These are phyloP conservation scores for Pempheris klunzingeri DNA, from an alignment of 2,797 vertebrate species.

Conservation along the genomic window DNA sequence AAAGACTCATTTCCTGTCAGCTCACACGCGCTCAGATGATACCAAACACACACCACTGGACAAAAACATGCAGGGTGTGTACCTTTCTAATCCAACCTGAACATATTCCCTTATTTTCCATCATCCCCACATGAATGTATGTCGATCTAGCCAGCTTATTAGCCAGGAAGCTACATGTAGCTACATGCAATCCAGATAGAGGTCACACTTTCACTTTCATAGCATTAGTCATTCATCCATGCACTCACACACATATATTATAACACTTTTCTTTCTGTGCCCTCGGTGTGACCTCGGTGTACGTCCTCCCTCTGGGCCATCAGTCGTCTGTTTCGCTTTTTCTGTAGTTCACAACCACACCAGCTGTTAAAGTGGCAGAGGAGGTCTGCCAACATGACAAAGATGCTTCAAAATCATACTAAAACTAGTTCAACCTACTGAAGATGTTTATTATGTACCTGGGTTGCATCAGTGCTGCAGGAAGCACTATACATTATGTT, in stretches of 20 bases:
- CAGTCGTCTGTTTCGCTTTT: constrained; percentile 9
- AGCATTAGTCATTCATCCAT: constrained; percentile 54
- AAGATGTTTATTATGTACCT: not conserved
- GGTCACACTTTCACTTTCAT: constrained; percentile 30
- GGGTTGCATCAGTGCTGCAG: not conserved
- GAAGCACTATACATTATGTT: not conserved
- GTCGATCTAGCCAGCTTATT: not conserved
- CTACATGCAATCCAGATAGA: constrained; percentile 29
- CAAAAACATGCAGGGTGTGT: not conserved
- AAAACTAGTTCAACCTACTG: not conserved
- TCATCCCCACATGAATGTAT: not conserved
- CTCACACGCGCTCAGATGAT: constrained; percentile 9
- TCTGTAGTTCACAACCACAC: constrained; percentile 13
- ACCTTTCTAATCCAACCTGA: constrained; percentile 6
- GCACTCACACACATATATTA: constrained; percentile 21
- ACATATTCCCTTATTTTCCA: constrained; percentile 7
- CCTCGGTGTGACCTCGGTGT: constrained; percentile 51
- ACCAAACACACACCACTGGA: constrained; percentile 11
- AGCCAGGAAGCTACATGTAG: not conserved
- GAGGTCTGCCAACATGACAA: not conserved
- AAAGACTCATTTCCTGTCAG: constrained; percentile 47
- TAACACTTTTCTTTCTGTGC: constrained; percentile 30
- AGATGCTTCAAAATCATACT: not conserved
- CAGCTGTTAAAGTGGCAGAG: constrained; percentile 31
- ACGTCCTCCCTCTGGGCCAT: constrained; percentile 36